Percentiles rank a stretch among this genome's conserved stretches.
Evolutionary conservation across 2,113 vertebrate genomes (phyloP).

Genomic region (Prunella himalayana): DNA sequence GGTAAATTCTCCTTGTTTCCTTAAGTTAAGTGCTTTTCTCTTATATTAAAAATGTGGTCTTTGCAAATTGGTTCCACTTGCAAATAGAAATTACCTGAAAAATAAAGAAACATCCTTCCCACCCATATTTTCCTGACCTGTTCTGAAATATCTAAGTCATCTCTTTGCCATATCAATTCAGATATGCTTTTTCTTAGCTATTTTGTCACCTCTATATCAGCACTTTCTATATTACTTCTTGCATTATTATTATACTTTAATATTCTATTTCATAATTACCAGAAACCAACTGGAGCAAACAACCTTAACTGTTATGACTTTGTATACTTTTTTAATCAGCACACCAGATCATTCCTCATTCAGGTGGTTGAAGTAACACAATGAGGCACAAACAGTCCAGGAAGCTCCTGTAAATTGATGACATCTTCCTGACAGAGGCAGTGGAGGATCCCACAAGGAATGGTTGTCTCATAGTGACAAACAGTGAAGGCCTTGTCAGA

Average conservation of each 20-base stretch:
- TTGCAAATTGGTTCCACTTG: background rate
- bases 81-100: background rate
- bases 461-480: background rate
- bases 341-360: background rate
- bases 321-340: background rate
- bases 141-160: background rate
- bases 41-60: background rate
- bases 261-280: background rate
- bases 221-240: background rate
- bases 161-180: background rate
- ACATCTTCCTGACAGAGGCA: fast-evolving
- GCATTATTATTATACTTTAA: background rate
- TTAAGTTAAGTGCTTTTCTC: background rate
- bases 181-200: background rate
- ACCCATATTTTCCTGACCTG: background rate
- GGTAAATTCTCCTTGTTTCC: background rate
- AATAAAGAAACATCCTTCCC: background rate
- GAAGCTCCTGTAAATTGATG: background rate
- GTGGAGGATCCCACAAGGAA: background rate
- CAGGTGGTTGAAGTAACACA: background rate
- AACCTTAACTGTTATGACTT: background rate
- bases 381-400: fast-evolving
- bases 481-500: background rate
- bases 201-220: background rate
- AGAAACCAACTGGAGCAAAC: background rate